These are phyloP conservation scores for Oryzias curvinotus DNA, from an alignment of 2,113 vertebrate genomes.

Conservation along the genomic window DNA sequence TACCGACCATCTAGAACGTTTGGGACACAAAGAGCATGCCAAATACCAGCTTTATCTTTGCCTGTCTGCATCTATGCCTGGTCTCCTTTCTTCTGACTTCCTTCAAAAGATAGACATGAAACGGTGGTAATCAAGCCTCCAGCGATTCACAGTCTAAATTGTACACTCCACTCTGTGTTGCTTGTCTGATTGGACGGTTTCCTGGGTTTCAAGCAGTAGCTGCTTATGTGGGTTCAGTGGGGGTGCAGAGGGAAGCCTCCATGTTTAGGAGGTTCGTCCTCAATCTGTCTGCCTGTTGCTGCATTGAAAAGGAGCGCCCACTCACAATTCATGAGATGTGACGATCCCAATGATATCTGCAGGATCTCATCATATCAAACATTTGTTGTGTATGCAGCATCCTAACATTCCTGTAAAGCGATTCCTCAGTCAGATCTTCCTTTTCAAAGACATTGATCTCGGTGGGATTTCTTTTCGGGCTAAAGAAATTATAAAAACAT, in stretches of 20 bases:
- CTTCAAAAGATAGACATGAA: constrained; percentile 6
- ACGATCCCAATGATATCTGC: constrained; percentile 6
- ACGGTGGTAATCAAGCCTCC: constrained; percentile 14
- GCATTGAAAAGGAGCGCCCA: neutral
- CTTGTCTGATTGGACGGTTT: constrained; percentile 17
- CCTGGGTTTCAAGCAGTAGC: constrained; percentile 6
- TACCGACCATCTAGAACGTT: constrained; percentile 38
- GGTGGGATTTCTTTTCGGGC: neutral
- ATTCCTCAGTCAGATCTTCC: neutral
- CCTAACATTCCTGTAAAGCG: neutral
- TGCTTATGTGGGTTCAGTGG: neutral
- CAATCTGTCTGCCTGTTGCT: constrained; percentile 4
- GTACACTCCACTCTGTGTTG: constrained; percentile 28
- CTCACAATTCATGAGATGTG: neutral
- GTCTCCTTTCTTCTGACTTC: constrained; percentile 13
- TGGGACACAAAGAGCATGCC: constrained; percentile 18
- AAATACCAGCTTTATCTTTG: constrained; percentile 26
- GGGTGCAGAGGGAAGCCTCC: neutral
- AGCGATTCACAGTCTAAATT: constrained; percentile 33
- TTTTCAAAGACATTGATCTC: constrained; percentile 2
- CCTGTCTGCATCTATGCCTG: constrained; percentile 24
- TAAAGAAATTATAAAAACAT: constrained; percentile 1
- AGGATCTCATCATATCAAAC: neutral
- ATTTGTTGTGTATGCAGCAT: neutral
- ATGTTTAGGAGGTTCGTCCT: neutral